These are phyloP conservation scores for Ptilonorhynchus violaceus DNA, from an alignment of 2,113 vertebrate species.

Conservation along the genomic window DNA sequence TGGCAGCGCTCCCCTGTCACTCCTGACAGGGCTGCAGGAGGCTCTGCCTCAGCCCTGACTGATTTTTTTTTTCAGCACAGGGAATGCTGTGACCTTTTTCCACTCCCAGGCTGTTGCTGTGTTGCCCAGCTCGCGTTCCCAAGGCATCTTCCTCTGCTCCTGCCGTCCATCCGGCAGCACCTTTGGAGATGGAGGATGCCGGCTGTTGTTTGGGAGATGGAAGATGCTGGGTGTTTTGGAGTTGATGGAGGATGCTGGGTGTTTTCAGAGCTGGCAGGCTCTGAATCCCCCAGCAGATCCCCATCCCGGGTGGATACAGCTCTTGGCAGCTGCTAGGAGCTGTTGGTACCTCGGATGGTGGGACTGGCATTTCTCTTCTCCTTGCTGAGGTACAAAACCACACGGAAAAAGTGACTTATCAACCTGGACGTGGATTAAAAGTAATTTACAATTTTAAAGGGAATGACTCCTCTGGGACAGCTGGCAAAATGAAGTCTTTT, in stretches of 20 bases:
- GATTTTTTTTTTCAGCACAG: accelerated
- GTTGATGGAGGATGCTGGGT: background rate
- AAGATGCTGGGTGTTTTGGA: background rate
- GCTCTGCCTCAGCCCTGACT: background rate
- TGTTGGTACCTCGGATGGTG: background rate
- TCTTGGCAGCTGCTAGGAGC: background rate
- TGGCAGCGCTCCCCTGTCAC: background rate
- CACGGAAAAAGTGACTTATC: background rate
- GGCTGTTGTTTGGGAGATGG: no score
- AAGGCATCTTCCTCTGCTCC: background rate
- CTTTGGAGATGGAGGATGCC: background rate
- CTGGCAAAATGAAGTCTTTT: background rate
- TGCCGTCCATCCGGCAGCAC: accelerated
- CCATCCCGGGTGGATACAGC: background rate
- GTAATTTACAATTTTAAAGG: background rate
- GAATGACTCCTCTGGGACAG: background rate
- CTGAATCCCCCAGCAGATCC: background rate
- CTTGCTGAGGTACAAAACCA: background rate
- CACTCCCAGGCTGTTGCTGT: no score
- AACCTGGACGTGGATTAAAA: background rate
- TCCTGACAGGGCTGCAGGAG: background rate
- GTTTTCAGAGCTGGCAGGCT: background rate
- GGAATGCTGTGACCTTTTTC: background rate
- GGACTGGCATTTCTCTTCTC: background rate
- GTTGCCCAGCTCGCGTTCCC: background rate